Evolutionary conservation across 1,140 invertebrate genomes (phyloP).

Genomic region (Drosophila jambulina): DNA sequence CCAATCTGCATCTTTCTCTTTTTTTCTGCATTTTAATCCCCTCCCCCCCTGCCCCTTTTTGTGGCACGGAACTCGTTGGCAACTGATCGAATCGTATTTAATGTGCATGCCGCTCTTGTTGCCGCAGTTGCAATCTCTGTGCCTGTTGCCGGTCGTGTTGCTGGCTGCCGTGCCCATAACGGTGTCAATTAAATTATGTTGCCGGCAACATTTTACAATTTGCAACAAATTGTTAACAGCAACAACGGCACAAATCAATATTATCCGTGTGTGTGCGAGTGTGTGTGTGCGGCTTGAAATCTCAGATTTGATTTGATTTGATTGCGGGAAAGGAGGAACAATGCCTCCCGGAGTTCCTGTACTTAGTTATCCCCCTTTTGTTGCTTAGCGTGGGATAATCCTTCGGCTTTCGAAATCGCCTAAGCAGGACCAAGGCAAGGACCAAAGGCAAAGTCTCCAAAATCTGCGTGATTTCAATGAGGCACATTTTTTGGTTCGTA

Average conservation of each 20-base stretch:
- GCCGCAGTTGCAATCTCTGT: conserved; percentile 18
- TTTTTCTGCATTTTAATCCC: neutral
- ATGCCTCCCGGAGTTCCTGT: conserved; percentile 18
- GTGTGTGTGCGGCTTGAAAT: conserved; percentile 1
- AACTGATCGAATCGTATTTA: conserved; percentile 47
- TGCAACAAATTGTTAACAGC: conserved; percentile 82
- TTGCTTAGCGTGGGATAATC: conserved; percentile 79
- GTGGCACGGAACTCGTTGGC: conserved; percentile 25
- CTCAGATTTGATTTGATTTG: conserved; percentile 31
- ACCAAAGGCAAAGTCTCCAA: neutral
- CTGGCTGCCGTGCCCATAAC: conserved; percentile 72
- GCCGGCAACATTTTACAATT: conserved; percentile 80
- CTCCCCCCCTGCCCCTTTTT: neutral
- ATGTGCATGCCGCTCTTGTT: conserved; percentile 26
- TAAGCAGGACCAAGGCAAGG: conserved; percentile 41
- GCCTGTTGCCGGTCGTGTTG: conserved; percentile 22
- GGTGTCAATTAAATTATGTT: conserved; percentile 83
- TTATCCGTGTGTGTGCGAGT: neutral
- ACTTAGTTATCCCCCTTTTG: conserved; percentile 16
- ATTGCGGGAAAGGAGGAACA: conserved; percentile 20
- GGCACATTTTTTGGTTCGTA: conserved; percentile 3
- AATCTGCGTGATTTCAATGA: conserved; percentile 13
- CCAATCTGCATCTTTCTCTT: conserved; percentile 32
- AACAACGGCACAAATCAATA: conserved; percentile 68
- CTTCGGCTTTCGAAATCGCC: conserved; percentile 44